phyloP scores from a whole-genome alignment of 2,113 vertebrate genomes.

The Nansenia antarctica region DNA sequence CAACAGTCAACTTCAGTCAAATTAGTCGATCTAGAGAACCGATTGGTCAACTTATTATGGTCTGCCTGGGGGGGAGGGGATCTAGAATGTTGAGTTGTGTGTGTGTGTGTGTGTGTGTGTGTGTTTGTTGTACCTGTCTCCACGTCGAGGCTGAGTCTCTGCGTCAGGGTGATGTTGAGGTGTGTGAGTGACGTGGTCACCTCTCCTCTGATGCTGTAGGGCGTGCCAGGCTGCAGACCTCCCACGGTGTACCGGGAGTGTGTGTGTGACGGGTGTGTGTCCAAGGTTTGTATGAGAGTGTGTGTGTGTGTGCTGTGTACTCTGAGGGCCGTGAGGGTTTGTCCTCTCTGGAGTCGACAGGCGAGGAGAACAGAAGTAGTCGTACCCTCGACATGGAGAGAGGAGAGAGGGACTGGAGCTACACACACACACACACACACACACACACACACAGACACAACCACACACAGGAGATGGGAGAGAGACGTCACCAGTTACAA shows the following conservation, averaged over 20 bases:
- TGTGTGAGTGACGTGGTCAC: conserved; percentile 69
- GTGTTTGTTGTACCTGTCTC: conserved; percentile 79
- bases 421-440: conserved; percentile 21
- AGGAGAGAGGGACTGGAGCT: conserved; percentile 61
- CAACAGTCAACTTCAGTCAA: background rate
- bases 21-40: background rate
- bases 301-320: conserved; percentile 45
- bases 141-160: conserved; percentile 70
- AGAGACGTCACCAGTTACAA: too few species aligned
- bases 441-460: conserved; percentile 14
- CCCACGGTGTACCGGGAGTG: conserved; percentile 60
- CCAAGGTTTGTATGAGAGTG: conserved; percentile 24
- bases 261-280: conserved; percentile 31
- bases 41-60: background rate
- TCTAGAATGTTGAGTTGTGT: too few species aligned
- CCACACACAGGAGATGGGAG: background rate
- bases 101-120: too few species aligned
- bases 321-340: conserved; percentile 40
- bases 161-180: conserved; percentile 71
- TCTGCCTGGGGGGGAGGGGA: too few species aligned
- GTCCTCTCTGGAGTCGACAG: conserved; percentile 63
- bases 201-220: conserved; percentile 70
- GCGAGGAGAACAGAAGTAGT: conserved; percentile 77
- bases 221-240: conserved; percentile 74
- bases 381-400: conserved; percentile 62